These are phyloP conservation scores for Poecilia gillii DNA, from an alignment of 2,797 vertebrate species.

Conservation along the genomic window DNA sequence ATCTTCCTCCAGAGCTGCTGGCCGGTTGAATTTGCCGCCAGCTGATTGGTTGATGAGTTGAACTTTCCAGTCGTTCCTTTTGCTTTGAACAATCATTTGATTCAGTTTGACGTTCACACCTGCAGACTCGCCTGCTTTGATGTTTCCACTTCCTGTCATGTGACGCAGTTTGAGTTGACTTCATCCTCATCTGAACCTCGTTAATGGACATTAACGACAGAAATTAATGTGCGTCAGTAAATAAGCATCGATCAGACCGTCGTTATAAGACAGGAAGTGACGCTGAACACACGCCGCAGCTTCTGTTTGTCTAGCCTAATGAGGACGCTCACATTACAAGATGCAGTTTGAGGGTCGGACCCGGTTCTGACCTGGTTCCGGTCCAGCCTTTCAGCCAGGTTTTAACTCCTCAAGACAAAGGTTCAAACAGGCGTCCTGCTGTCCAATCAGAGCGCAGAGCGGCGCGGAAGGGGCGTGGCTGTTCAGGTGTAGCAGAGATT, in stretches of 20 bases:
- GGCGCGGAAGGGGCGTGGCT: constrained; percentile 17
- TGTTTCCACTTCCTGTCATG: background rate
- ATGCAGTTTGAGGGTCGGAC: background rate
- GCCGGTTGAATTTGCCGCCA: background rate
- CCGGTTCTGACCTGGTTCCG: background rate
- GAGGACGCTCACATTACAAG: background rate
- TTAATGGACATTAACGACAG: background rate
- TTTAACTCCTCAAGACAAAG: background rate
- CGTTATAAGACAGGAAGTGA: background rate
- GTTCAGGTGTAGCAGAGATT: constrained; percentile 68
- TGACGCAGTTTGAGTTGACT: background rate
- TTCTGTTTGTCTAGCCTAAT: background rate
- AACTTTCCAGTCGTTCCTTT: background rate
- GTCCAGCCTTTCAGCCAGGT: background rate
- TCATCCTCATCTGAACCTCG: background rate
- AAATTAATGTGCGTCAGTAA: background rate
- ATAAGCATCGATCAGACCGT: background rate
- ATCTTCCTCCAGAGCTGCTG: background rate
- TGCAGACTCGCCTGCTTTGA: background rate
- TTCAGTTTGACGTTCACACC: background rate
- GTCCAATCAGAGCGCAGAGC: constrained; percentile 23
- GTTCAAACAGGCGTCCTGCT: background rate
- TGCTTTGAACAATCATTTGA: background rate
- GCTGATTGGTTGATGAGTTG: background rate
- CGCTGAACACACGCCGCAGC: background rate